A percentile compares a stretch with the other conserved stretches of the same genome.
Evolutionary conservation across 2,888 invertebrate genomes (phyloP).

Genomic region (Mechanitis mazaeus): DNA sequence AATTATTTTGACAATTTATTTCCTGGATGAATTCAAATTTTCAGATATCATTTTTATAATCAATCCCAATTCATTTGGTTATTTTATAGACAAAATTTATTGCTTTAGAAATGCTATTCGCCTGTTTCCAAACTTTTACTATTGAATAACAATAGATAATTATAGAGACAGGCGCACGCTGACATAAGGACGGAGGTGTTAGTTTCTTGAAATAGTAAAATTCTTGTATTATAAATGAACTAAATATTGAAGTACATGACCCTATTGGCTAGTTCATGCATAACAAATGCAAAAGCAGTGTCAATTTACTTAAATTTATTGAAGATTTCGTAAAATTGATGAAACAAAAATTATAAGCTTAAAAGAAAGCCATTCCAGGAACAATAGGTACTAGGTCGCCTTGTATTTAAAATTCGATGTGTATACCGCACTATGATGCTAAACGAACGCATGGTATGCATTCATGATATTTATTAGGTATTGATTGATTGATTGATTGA

Average conservation of each 20-base stretch:
- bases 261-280: slow-evolving; percentile 72
- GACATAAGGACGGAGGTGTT: slow-evolving; percentile 4
- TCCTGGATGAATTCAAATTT: no score
- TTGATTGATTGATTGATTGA: slow-evolving; percentile 47
- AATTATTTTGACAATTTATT: background rate
- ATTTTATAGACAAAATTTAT: background rate
- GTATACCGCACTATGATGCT: slow-evolving; percentile 65
- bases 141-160: slow-evolving; percentile 1
- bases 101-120: background rate
- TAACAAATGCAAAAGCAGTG: slow-evolving; percentile 74
- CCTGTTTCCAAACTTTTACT: background rate
- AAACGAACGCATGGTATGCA: slow-evolving; percentile 59
- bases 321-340: slow-evolving; percentile 32
- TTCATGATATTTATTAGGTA: slow-evolving; percentile 41
- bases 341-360: slow-evolving; percentile 62
- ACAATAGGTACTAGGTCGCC: slow-evolving; percentile 48
- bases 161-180: slow-evolving; percentile 20
- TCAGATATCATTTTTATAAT: no score
- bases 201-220: slow-evolving; percentile 26
- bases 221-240: slow-evolving; percentile 21
- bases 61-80: no score
- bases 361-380: slow-evolving; percentile 73
- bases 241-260: slow-evolving; percentile 52
- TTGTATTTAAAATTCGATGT: slow-evolving; percentile 55
- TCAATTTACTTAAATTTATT: slow-evolving; percentile 51